These are phyloP conservation scores for Coecobrya sp. DNA, from an alignment of 2,888 invertebrate genomes.

Conservation along the genomic window DNA sequence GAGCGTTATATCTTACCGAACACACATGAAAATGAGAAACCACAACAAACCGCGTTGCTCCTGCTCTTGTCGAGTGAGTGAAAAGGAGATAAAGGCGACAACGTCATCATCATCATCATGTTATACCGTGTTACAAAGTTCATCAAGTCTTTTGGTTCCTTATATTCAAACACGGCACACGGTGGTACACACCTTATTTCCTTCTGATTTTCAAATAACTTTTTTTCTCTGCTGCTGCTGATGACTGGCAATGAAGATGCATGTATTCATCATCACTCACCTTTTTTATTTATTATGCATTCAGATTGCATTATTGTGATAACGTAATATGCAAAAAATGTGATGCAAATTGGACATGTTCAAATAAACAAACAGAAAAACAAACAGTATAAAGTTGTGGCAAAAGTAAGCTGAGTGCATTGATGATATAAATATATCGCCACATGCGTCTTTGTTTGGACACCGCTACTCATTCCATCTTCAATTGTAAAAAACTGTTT, in stretches of 20 bases:
- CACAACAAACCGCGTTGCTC: not conserved
- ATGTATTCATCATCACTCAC: not conserved
- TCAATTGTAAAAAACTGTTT: slow-evolving; percentile 19
- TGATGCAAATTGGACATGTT: slow-evolving; percentile 9
- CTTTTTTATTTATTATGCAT: slow-evolving; percentile 50
- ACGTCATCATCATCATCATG: not conserved
- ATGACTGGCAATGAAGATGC: not conserved
- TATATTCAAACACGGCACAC: not conserved
- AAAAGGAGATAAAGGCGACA: slow-evolving; percentile 23
- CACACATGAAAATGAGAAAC: slow-evolving; percentile 24
- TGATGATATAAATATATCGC: not conserved
- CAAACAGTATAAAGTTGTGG: not conserved
- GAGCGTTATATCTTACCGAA: not conserved
- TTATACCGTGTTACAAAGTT: slow-evolving; percentile 25
- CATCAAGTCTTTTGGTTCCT: not conserved
- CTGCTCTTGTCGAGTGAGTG: not conserved
- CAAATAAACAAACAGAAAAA: slow-evolving; percentile 34
- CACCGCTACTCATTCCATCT: not conserved
- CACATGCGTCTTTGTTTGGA: not conserved
- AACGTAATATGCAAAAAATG: slow-evolving; percentile 67
- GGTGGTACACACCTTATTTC: slow-evolving; percentile 16
- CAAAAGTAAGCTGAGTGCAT: too few relatives aligned
- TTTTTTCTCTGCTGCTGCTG: not conserved
- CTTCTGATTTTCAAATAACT: not conserved
- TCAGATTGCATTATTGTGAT: slow-evolving; percentile 71